phyloP scores from a whole-genome alignment of 2,797 vertebrate genomes.

The Oreonectes daqikongensis region DNA sequence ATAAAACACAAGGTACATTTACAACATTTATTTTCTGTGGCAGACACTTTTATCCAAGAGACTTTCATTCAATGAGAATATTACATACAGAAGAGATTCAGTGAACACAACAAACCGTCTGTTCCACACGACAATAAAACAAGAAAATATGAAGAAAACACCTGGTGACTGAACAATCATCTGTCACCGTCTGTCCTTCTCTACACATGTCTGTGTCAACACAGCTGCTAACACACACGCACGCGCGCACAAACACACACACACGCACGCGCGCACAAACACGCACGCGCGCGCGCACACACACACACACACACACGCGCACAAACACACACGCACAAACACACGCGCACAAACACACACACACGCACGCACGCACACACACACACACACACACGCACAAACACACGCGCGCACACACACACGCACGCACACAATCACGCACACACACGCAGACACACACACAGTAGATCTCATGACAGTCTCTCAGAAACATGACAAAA shows the following conservation, averaged over 20 bases:
- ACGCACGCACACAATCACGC: background rate
- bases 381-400: too few relatives aligned
- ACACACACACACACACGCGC: too few relatives aligned
- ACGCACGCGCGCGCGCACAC: background rate
- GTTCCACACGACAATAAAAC: background rate
- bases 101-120: background rate
- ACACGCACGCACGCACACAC: too few relatives aligned
- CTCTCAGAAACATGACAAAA: slow-evolving; percentile 26
- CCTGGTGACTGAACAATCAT: background rate
- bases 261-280: background rate
- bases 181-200: background rate
- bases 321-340: too few relatives aligned
- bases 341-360: too few relatives aligned
- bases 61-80: background rate
- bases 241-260: background rate
- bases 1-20: background rate
- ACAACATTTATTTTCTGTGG: background rate
- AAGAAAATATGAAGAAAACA: background rate
- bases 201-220: slow-evolving; percentile 39
- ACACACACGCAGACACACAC: background rate
- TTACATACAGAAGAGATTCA: background rate
- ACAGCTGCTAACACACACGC: slow-evolving; percentile 47
- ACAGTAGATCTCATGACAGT: background rate
- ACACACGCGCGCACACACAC: background rate
- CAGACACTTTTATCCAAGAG: background rate